These are phyloP conservation scores for Drosophila micromelanica DNA, from an alignment of 1,140 invertebrate genomes.

Conservation along the genomic window DNA sequence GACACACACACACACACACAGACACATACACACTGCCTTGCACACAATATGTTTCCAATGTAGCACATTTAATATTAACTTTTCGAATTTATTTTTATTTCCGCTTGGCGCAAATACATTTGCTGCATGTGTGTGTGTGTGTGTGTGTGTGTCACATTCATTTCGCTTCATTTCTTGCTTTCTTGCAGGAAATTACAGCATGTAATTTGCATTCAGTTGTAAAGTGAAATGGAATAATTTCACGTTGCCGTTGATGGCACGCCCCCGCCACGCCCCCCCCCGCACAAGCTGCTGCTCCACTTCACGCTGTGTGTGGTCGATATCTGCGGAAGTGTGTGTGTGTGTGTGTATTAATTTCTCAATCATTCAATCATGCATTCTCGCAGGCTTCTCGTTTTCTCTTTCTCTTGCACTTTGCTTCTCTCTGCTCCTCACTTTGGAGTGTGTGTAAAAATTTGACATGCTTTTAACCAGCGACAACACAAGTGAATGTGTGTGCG, in stretches of 20 bases:
- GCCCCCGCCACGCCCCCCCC: neutral
- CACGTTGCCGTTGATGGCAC: constrained; percentile 65
- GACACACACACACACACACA: neutral
- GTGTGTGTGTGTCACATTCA: constrained; percentile 73
- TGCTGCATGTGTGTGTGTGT: constrained; percentile 33
- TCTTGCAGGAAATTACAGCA: constrained; percentile 82
- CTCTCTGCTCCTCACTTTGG: constrained; percentile 12
- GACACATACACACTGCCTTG: neutral
- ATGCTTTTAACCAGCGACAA: constrained; percentile 74
- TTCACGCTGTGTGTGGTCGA: constrained; percentile 9
- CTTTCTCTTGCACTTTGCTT: neutral
- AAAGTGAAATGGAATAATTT: constrained; percentile 83
- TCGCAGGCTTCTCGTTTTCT: constrained; percentile 52
- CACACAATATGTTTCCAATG: constrained; percentile 77
- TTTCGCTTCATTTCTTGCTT: constrained; percentile 81
- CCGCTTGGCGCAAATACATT: constrained; percentile 71
- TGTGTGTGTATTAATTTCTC: constrained; percentile 77
- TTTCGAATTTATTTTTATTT: constrained; percentile 83
- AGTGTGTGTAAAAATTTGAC: constrained; percentile 72
- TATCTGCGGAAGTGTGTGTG: constrained; percentile 16
- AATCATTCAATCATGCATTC: constrained; percentile 81
- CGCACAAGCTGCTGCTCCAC: constrained; percentile 3
- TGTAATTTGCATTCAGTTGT: constrained; percentile 83
- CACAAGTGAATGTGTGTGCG: constrained; percentile 28
- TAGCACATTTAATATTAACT: constrained; percentile 82